Evolutionary conservation across 2,797 vertebrate genomes (phyloP), one percentile per base, ranked within the genome.

Genomic region (Discoglossus pictus): DNA sequence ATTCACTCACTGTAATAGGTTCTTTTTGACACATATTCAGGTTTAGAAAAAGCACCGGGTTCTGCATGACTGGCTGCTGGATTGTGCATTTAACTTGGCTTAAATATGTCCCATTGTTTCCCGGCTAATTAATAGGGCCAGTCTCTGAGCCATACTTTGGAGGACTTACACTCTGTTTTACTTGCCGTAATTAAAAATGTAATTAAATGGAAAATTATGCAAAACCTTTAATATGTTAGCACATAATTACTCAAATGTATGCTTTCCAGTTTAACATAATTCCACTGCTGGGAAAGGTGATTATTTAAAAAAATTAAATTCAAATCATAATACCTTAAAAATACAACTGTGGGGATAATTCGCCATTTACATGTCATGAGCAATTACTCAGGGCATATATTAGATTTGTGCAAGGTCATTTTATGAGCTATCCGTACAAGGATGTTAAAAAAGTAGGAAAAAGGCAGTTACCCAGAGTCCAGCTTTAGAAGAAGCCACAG

Each of bases 141-240:
- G 46, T 61, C 44, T 24, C 63, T 68, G 55, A 1, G 18, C 25
- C 61, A 8, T 48, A 35, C 35, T 65, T 53, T 20, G 46, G 40
- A 61, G 72, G 48, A 27, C 21, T 15, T 53, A 53, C 24, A 25
- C 51, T 75, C 40, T 54, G 48, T 27, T 65, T 64, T 73, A 73
- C 13, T 61, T 72, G 44, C 1, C 70, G 16, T 59, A 69, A 62
- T 67, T 68, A 73, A 73, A 72, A 71, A 71, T 43, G 38, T 65
- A 67, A 61, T 69, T 47, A 68, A 59, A 73, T 52, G 61, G 47
- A 64, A 64, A 76, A 70, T 4, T 18, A 7, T 39, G 36, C 11
- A 69, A 73, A 76, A 50, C 34, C 23, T 55, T 42, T 15, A n/a
- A 47, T 18, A 72, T 46, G 2, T 15, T 47, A 23, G 7, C 18